Base-by-base conservation (phyloP, 1,140 invertebrate species). In the Zaprionus nigranus region DNA sequence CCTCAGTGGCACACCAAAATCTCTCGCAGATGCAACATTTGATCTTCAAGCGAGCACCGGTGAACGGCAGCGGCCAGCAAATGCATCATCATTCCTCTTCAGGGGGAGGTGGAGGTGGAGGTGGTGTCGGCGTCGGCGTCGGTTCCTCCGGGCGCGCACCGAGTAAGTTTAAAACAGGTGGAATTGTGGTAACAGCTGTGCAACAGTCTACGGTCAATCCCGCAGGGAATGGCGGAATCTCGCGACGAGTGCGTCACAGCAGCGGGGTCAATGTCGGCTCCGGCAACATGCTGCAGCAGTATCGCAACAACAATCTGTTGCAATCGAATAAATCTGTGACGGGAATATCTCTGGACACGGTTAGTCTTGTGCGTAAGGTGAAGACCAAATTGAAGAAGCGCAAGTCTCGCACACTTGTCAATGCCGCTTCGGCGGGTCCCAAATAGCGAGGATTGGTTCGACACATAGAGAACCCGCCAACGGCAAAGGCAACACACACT, bases 171-270 rank as follows among this genome's bases (percentile, higher is more conserved):
- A 94, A 94, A 79, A 95, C 95, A 80, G 92, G 93, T 68, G 94
- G 94, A n/a, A 93, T 94, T 76, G 94, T 95, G 3, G 93, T 94
- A 17, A 94, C 94, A 20, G 94, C 94, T 9, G 92, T 94, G 4
- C 92, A 92, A 26, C 79, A 80, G 22, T 24, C 83, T 34, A 43
- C 69, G 2, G 12, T n/a, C 4, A 61, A 67, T 15, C 38, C 71
- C 34, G 57, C 75, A 56, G 66, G 30, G 26, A 51, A 46, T 20
- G 66, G 61, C 13, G 69, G 78, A 20, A 66, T 64, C 7, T 82
- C 80, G 1, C 56, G 75, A 6, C 81, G 85, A 6, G 71, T 90
- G 51, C 63, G 81, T 1, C 81, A 85, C 28, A 69, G 62, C 15
- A 30, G 57, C 22, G 53, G 40, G 3, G 28, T 28, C 34, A 15